Evolutionary conservation across 2,113 vertebrate species (phyloP).

Genomic region (Nothoprocta perdicaria): DNA sequence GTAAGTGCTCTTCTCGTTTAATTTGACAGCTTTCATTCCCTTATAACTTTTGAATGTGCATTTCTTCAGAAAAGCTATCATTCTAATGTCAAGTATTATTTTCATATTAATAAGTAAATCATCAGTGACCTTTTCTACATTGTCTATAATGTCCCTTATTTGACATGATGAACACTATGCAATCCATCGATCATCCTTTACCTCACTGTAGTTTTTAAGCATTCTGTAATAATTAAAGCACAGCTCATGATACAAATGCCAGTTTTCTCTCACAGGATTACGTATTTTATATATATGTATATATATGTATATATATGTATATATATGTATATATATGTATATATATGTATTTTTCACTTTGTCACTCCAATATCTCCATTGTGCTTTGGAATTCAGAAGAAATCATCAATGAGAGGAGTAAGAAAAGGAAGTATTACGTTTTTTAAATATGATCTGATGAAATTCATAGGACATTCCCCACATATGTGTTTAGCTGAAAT

Average conservation of each 20-base stretch:
- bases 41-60: not conserved
- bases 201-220: not conserved
- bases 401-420: not conserved
- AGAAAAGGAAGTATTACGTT: not conserved
- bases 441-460: not conserved
- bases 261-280: not conserved
- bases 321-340: too few species aligned
- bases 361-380: accelerated
- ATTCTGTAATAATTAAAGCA: not conserved
- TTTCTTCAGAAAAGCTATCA: not conserved
- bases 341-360: too few species aligned
- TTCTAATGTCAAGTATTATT: constrained; percentile 2
- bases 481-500: not conserved
- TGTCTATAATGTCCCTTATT: not conserved
- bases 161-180: not conserved
- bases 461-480: accelerated
- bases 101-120: not conserved
- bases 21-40: constrained; percentile 42
- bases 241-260: not conserved
- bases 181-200: not conserved
- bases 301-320: too few species aligned
- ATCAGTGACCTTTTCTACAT: constrained; percentile 2
- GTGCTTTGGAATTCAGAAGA: not conserved
- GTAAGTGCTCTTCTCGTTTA: constrained; percentile 3
- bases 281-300: too few species aligned